phyloP scores from a whole-genome alignment of 23 tunicate genomes.

The Clavelina lepadiformis region DNA sequence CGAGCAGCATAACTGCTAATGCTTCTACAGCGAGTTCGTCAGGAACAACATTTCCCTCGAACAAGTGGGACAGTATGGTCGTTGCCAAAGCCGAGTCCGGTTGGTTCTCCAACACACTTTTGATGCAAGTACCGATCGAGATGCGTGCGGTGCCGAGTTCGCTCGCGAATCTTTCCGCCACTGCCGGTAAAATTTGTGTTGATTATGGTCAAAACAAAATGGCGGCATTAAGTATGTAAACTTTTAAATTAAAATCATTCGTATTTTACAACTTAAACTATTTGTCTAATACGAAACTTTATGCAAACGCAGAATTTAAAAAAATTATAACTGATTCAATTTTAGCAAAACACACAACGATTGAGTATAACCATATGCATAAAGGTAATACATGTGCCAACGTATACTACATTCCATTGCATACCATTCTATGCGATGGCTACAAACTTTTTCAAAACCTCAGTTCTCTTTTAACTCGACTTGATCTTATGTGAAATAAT shows the following conservation, averaged over 20 bases:
- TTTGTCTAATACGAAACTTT: no score
- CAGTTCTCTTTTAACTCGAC: no score
- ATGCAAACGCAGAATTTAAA: no score
- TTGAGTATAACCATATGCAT: no score
- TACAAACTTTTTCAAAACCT: no score
- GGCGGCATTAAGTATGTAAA: neutral
- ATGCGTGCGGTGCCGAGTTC: conserved; percentile 52
- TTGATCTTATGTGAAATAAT: no score
- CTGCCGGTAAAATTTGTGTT: conserved; percentile 13
- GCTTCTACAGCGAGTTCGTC: conserved; percentile 73
- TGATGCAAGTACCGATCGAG: conserved; percentile 51
- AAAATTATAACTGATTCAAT: no score
- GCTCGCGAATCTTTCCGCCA: conserved; percentile 49
- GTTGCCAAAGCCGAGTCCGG: conserved; percentile 43
- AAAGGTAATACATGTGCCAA: no score
- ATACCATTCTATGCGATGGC: no score
- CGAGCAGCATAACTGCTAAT: conserved; percentile 38
- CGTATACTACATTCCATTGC: no score
- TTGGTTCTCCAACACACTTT: conserved; percentile 44
- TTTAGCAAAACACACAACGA: no score
- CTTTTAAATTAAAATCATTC: neutral
- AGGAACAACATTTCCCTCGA: conserved; percentile 56
- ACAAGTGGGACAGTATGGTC: conserved; percentile 30
- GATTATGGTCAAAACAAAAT: no score
- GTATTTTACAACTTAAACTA: neutral